phyloP scores from a whole-genome alignment of 2,113 vertebrate species.

The Percopsis transmontana region DNA sequence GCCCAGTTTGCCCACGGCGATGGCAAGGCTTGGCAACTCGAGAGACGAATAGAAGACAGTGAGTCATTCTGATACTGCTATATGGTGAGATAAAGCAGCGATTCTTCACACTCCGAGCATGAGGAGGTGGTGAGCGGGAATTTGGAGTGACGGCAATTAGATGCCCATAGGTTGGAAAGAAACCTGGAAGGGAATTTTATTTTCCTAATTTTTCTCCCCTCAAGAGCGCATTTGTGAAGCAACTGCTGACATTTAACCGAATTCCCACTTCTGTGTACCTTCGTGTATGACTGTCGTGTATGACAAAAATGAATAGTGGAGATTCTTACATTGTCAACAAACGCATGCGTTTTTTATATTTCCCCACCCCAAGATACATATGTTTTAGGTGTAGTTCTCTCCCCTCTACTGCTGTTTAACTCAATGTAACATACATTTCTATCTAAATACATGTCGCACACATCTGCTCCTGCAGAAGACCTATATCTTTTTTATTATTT shows the following conservation, averaged over 20 bases:
- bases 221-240: too few species aligned
- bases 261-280: constrained; percentile 29
- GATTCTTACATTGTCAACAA: constrained; percentile 52
- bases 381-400: too few species aligned
- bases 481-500: constrained; percentile 48
- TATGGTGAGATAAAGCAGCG: constrained; percentile 25
- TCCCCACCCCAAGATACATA: too few species aligned
- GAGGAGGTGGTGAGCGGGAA: constrained; percentile 38
- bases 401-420: not conserved
- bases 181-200: constrained; percentile 4
- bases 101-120: constrained; percentile 51
- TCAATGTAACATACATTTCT: constrained; percentile 18
- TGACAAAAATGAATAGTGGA: constrained; percentile 36
- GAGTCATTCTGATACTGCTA: constrained; percentile 56
- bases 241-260: constrained; percentile 65
- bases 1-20: constrained; percentile 49
- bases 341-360: too few species aligned
- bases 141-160: constrained; percentile 17
- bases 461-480: constrained; percentile 59
- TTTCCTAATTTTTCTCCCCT: too few species aligned
- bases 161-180: constrained; percentile 3
- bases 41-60: constrained; percentile 46
- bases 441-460: constrained; percentile 16
- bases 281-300: constrained; percentile 38
- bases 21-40: constrained; percentile 38